These are phyloP conservation scores for Bubalus kerabau DNA, from an alignment of 2,113 vertebrate genomes.

Conservation along the genomic window DNA sequence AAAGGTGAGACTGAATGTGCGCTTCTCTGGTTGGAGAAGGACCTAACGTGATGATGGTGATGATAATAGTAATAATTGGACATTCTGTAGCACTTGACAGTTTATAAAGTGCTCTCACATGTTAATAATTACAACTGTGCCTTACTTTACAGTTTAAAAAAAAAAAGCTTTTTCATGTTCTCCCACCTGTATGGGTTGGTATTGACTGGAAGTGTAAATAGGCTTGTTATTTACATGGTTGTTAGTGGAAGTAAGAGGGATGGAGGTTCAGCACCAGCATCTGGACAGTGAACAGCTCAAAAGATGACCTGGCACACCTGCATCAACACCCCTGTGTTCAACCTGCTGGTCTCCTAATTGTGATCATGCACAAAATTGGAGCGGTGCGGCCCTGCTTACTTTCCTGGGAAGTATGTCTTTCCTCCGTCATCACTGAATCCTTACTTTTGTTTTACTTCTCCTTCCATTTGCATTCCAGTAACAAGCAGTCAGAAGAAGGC, in stretches of 20 bases:
- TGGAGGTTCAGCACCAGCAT: background rate
- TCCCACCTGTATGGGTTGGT: background rate
- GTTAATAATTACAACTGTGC: background rate
- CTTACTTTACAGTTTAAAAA: background rate
- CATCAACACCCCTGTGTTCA: background rate
- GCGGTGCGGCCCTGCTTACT: rapidly evolving
- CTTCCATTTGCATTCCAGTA: background rate
- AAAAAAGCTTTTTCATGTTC: background rate
- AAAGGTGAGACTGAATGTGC: background rate
- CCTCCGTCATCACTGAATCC: background rate
- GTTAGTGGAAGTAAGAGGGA: background rate
- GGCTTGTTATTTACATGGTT: background rate
- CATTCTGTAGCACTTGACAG: background rate
- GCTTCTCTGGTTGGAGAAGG: background rate
- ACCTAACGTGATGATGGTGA: background rate
- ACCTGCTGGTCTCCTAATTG: background rate
- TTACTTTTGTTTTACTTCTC: background rate
- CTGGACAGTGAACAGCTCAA: background rate
- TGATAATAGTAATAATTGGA: background rate
- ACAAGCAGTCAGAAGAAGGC: background rate
- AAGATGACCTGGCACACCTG: background rate
- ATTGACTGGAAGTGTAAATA: background rate
- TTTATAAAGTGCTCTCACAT: background rate
- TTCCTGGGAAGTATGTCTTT: background rate
- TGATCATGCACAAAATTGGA: background rate